Evolutionary conservation across 2,888 invertebrate genomes (phyloP).

Genomic region (Himalopsyche japonica): DNA sequence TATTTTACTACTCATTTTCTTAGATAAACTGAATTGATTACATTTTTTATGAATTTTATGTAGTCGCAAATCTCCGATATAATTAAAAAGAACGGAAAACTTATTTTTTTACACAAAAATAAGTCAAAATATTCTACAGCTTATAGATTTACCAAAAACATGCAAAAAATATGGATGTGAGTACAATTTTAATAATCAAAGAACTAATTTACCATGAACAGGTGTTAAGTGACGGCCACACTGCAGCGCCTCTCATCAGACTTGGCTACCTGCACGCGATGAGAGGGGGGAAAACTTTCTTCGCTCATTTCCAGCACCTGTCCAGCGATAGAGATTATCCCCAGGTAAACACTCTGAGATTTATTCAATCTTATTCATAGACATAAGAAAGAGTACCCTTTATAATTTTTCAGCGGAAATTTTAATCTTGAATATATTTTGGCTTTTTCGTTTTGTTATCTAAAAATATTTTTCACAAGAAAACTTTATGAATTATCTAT

Average conservation of each 20-base stretch:
- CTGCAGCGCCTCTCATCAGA: constrained; percentile 81
- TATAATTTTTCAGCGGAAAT: background rate
- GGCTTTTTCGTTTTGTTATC: background rate
- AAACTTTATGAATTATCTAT: too few relatives aligned
- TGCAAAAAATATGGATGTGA: background rate
- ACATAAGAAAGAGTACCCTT: background rate
- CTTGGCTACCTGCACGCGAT: constrained; percentile 80
- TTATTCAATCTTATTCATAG: background rate
- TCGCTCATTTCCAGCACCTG: constrained; percentile 87
- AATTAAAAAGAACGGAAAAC: too few relatives aligned
- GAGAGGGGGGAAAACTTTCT: constrained; percentile 79
- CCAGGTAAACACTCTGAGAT: constrained; percentile 58
- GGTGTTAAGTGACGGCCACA: constrained; percentile 89
- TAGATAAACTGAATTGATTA: too few relatives aligned
- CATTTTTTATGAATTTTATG: too few relatives aligned
- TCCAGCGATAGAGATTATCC: constrained; percentile 80
- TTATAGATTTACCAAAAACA: background rate
- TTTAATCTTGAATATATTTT: background rate
- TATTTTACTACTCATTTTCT: too few relatives aligned
- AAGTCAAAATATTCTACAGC: too few relatives aligned
- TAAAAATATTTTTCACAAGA: too few relatives aligned
- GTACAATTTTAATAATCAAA: background rate
- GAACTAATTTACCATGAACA: constrained; percentile 40
- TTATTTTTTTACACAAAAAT: too few relatives aligned
- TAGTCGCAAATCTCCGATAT: too few relatives aligned